A percentile compares a stretch with the other conserved stretches of the same genome.
Conservation (phyloP, 2,113 vertebrate genomes). For the Dromaius novaehollandiae region DNA sequence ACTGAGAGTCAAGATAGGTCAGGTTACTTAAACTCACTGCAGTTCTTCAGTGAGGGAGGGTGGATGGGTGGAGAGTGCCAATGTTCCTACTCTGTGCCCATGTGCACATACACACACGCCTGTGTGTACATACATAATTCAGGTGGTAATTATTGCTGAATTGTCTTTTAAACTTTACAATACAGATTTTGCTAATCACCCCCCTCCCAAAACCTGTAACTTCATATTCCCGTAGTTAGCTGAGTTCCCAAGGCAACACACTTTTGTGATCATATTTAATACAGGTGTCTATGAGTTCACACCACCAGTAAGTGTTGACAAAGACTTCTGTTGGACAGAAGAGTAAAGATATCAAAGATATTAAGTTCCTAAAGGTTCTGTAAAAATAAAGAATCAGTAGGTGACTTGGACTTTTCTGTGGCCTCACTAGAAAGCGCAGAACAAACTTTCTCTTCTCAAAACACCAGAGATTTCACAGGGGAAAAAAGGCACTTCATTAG, state of each 20-base stretch:
- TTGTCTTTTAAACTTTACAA: not conserved
- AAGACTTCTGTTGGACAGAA: not conserved
- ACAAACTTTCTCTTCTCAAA: not conserved
- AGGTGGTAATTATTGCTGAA: not conserved
- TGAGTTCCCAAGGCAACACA: not conserved
- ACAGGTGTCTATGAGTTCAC: not conserved
- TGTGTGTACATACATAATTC: not conserved
- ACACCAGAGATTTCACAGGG: not conserved
- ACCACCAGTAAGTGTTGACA: not conserved
- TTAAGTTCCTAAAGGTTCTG: not conserved
- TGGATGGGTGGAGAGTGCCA: not conserved
- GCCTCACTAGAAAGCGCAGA: not conserved
- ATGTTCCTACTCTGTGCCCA: not conserved
- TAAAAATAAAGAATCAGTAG: not conserved
- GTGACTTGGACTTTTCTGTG: not conserved
- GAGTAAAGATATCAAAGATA: not conserved
- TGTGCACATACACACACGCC: not conserved
- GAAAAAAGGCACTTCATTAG: not conserved
- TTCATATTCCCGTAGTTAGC: not conserved
- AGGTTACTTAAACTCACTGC: not conserved
- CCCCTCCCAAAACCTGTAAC: not conserved
- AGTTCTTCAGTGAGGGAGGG: accelerated
- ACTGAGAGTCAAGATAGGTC: not conserved
- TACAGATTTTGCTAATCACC: not conserved
- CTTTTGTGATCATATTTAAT: not conserved